Evolutionary conservation across 2,888 invertebrate species (phyloP).

Genomic region (Ethmia dodecea): DNA sequence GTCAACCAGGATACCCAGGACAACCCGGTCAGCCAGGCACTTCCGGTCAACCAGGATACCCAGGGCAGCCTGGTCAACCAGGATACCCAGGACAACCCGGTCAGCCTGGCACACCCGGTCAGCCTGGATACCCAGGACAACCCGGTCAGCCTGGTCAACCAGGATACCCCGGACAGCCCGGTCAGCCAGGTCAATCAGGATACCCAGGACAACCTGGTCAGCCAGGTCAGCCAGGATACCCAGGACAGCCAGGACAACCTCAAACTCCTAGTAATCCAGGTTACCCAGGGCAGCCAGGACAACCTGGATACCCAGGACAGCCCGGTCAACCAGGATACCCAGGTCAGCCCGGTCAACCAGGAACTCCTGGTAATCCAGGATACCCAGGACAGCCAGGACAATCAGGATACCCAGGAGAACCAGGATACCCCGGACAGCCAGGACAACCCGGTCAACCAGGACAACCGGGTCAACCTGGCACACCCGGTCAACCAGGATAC

Average conservation of each 20-base stretch:
- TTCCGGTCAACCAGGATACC: constrained; percentile 19
- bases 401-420: constrained; percentile 15
- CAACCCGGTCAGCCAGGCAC: constrained; percentile 14
- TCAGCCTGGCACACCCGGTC: constrained; percentile 20
- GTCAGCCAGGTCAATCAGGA: constrained; percentile 17
- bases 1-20: constrained; percentile 18
- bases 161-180: too few relatives aligned
- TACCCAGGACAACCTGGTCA: constrained; percentile 14
- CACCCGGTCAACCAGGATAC: constrained; percentile 15
- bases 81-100: constrained; percentile 17
- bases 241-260: constrained; percentile 18
- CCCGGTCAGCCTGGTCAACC: constrained; percentile 15
- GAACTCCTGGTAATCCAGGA: constrained; percentile 20
- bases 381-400: constrained; percentile 15
- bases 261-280: too few relatives aligned
- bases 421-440: constrained; percentile 20
- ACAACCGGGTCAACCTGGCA: constrained; percentile 14
- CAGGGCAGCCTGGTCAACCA: constrained; percentile 14
- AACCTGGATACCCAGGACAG: constrained; percentile 18
- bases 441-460: constrained; percentile 15
- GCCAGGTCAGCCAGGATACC: too few relatives aligned
- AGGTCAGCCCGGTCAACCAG: constrained; percentile 15
- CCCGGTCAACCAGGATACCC: constrained; percentile 17
- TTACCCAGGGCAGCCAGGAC: constrained; percentile 14
- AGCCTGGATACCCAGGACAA: constrained; percentile 14